Evolutionary conservation across 2,113 vertebrate genomes (phyloP).

Genomic region (Suricata suricatta): DNA sequence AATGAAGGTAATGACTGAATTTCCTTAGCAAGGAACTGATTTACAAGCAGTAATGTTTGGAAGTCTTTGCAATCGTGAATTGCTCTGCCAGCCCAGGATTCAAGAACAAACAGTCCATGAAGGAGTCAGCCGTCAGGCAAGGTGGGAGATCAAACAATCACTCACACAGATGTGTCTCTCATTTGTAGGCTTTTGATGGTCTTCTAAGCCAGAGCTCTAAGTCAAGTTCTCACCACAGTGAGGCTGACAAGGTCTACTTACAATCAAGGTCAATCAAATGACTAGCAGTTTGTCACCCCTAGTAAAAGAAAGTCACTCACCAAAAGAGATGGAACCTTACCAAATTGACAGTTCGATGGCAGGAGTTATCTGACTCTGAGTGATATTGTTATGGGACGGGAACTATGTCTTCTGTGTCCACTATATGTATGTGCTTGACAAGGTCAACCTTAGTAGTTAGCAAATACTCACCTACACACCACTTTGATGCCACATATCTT

Average conservation of each 20-base stretch:
- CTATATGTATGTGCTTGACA: neutral
- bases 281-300: neutral
- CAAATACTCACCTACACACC: neutral
- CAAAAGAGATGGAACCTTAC: neutral
- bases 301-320: neutral
- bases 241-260: neutral
- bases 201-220: neutral
- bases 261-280: neutral
- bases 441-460: neutral
- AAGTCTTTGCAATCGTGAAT: neutral
- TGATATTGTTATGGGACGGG: neutral
- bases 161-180: neutral
- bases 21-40: neutral
- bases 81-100: neutral
- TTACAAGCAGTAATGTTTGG: neutral
- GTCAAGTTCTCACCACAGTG: neutral
- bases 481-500: neutral
- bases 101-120: neutral
- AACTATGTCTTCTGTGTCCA: neutral
- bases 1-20: neutral
- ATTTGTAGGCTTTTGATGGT: neutral
- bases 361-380: neutral
- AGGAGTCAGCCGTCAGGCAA: neutral
- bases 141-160: neutral
- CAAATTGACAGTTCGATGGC: neutral